Evolutionary conservation across 2,113 vertebrate genomes (phyloP), one percentile per base, ranked within the genome.

Genomic region (Odontesthes bonariensis): DNA sequence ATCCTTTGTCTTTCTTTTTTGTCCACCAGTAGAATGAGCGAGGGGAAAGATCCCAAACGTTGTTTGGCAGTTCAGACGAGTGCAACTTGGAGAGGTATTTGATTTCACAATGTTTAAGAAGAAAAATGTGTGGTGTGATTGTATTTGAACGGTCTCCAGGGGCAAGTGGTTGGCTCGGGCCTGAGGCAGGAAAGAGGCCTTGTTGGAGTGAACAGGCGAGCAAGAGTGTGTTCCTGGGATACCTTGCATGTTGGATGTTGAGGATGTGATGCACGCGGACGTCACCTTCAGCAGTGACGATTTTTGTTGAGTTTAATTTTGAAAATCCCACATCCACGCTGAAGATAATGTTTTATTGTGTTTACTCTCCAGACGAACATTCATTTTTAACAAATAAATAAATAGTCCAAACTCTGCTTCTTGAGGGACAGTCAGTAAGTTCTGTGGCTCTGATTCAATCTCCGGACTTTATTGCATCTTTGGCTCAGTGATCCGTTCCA

Each of bases 91-190:
- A 86, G 86, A 84, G 65, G 72, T 79, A 80, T 86, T 85, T 74
- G 83, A 90, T 91, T 89, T 89, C 88, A 76, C 87, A 88, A 89
- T 55, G 80, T 80, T 85, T 77, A 70, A 84, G 82, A 71, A 82
- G 85, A 91, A 88, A 81, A 90, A 88, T 89, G 80, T 87, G 81
- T 72, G 72, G 33, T 51, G 67, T 69, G 73, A 82, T 80, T 74
- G 44, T 74, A 57, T 84, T 80, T 82, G 71, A 91, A 73, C 1
- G 38, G 35, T 87, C 87, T 83, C 66, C 3, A 1, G 60, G 81
- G 82, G 51, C 0, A 10, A 57, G 38, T 8, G 61, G 61, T 76
- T 85, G 89, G 88, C 85, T 7, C 19, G 49, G 62, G 51, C 67
- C 62, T 62, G 69, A 84, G n/a, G 73, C 42, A 35, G 68, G 76